Conservation (phyloP, 1,140 invertebrate species). For the Aphis gossypii region DNA sequence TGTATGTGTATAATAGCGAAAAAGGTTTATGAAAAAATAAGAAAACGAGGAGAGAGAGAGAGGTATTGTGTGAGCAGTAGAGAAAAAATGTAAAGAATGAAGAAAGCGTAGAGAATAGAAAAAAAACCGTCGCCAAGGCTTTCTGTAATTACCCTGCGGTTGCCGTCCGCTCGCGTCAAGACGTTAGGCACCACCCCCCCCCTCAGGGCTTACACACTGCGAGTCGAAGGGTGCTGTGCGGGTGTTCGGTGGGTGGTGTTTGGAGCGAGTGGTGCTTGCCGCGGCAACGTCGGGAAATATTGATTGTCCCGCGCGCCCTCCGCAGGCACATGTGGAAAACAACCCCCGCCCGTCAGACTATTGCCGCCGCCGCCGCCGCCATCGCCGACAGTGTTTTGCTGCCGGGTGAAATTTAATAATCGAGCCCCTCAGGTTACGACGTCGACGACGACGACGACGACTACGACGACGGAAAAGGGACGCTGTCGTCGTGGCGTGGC, state of each 20-base stretch:
- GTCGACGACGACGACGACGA: neutral
- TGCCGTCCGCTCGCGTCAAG: slow-evolving; percentile 39
- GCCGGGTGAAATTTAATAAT: slow-evolving; percentile 55
- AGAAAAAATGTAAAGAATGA: neutral
- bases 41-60: neutral
- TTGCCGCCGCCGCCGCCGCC: neutral
- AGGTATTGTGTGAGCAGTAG: neutral
- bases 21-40: neutral
- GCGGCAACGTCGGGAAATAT: slow-evolving; percentile 57
- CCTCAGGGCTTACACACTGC: too few relatives aligned
- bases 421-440: slow-evolving; percentile 34
- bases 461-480: neutral
- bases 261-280: neutral
- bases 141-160: slow-evolving; percentile 40
- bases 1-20: neutral
- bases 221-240: neutral
- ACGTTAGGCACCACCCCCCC: slow-evolving; percentile 36
- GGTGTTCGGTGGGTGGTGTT: neutral
- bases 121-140: neutral
- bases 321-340: slow-evolving; percentile 50
- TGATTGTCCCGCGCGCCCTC: slow-evolving; percentile 36
- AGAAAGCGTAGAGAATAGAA: neutral
- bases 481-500: neutral
- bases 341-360: neutral
- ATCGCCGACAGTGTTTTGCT: slow-evolving; percentile 31